Conservation (phyloP, 2,113 vertebrate species). For the Hucho hucho region DNA sequence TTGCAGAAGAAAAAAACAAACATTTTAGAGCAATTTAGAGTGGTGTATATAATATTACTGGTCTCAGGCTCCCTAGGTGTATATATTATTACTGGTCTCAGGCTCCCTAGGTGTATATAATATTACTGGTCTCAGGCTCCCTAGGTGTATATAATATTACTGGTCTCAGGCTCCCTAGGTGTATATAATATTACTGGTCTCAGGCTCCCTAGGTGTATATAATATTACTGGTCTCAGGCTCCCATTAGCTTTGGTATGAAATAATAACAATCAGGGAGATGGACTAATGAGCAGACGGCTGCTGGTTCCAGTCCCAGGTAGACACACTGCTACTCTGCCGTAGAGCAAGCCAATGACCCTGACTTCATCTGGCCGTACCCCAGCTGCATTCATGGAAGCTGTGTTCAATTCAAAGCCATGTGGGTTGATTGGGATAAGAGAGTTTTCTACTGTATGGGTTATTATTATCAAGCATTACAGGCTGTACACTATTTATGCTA, state of each 20-base stretch:
- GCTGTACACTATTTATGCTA: conserved; percentile 34
- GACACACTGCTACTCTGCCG: conserved; percentile 42
- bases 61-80: too few relatives aligned
- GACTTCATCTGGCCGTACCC: conserved; percentile 56
- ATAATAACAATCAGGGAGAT: conserved; percentile 35
- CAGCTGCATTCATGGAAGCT: conserved; percentile 51
- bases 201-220: too few relatives aligned
- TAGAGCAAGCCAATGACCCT: conserved; percentile 16
- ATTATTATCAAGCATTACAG: conserved; percentile 68
- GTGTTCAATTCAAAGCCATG: conserved; percentile 56
- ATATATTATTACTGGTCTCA: too few relatives aligned
- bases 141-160: too few relatives aligned
- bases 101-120: too few relatives aligned
- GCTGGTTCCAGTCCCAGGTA: conserved; percentile 57
- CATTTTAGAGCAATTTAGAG: too few relatives aligned
- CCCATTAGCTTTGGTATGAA: background rate
- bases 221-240: background rate
- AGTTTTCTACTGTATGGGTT: conserved; percentile 59
- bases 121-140: too few relatives aligned
- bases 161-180: too few relatives aligned
- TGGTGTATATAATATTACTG: too few relatives aligned
- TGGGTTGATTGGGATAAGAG: conserved; percentile 48
- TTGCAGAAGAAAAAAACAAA: too few relatives aligned
- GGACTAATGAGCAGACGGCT: conserved; percentile 44
- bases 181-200: too few relatives aligned